Percentiles rank a stretch among this genome's conserved stretches.
These are phyloP conservation scores for Coregonus clupeaformis DNA, from an alignment of 2,113 vertebrate genomes.

Conservation along the genomic window DNA sequence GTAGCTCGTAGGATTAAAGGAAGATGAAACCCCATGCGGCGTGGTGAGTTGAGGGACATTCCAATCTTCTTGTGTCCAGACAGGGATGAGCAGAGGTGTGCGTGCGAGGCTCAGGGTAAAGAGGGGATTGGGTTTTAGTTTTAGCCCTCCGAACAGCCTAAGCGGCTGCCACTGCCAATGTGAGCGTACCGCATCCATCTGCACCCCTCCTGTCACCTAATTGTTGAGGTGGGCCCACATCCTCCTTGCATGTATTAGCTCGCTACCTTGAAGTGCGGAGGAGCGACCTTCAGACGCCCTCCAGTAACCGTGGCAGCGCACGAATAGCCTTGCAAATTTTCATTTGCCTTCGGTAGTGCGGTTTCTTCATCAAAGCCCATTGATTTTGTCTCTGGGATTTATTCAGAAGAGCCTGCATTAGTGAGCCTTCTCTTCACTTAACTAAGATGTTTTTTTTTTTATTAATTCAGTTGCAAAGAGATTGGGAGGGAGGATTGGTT, in stretches of 20 bases:
- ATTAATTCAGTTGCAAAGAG: background rate
- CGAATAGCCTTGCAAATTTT: slow-evolving; percentile 48
- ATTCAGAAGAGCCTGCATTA: slow-evolving; percentile 41
- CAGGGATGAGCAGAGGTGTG: background rate
- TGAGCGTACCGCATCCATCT: slow-evolving; percentile 59
- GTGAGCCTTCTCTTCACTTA: too few species aligned
- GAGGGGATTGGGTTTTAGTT: background rate
- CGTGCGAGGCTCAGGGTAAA: background rate
- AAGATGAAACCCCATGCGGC: slow-evolving; percentile 9
- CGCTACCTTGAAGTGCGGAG: slow-evolving; percentile 51
- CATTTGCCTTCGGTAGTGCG: slow-evolving; percentile 39
- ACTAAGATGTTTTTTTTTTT: background rate
- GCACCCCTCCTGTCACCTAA: slow-evolving; percentile 28
- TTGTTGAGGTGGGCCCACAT: slow-evolving; percentile 61
- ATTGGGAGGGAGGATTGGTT: too few species aligned
- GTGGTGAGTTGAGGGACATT: slow-evolving; percentile 25
- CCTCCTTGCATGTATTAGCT: slow-evolving; percentile 62
- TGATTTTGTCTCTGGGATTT: slow-evolving; percentile 62
- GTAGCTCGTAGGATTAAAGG: background rate
- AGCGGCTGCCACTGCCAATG: slow-evolving; percentile 39
- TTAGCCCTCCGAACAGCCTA: background rate
- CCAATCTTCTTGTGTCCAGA: background rate
- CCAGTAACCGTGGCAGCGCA: slow-evolving; percentile 67
- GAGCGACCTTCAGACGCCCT: slow-evolving; percentile 65
- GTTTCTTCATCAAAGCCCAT: slow-evolving; percentile 56